These are phyloP conservation scores for Epizoanthus fatuus DNA, from an alignment of 92 coral and sea anemone genomes.

Conservation along the genomic window DNA sequence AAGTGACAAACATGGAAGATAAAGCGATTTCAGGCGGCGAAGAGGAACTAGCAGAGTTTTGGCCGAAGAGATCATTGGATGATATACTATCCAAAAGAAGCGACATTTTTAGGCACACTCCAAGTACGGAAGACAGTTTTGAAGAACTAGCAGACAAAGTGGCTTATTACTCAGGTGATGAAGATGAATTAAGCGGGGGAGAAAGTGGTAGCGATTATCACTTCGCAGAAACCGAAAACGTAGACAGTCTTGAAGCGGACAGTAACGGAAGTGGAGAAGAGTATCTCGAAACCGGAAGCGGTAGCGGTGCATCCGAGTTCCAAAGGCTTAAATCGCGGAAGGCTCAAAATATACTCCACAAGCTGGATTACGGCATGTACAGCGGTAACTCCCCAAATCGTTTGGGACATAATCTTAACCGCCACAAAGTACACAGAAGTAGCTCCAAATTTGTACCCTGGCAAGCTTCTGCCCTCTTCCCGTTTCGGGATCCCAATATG, in stretches of 20 bases:
- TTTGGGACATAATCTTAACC: not conserved
- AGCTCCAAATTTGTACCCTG: not conserved
- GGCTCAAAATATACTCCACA: slow-evolving; percentile 8
- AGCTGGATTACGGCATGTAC: slow-evolving; percentile 2
- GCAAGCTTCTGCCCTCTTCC: slow-evolving; percentile 7
- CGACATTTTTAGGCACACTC: not conserved
- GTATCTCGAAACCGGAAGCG: not conserved
- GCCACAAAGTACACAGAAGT: not conserved
- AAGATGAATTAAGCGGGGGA: not conserved
- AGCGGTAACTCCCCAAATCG: not conserved
- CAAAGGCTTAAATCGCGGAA: not conserved
- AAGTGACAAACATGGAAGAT: slow-evolving; percentile 8
- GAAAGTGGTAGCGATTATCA: not conserved
- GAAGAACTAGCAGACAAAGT: not conserved
- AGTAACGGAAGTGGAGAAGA: slow-evolving; percentile 13
- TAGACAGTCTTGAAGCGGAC: not conserved
- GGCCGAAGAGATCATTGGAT: slow-evolving; percentile 24
- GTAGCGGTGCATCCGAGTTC: not conserved
- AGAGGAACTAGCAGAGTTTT: slow-evolving; percentile 45
- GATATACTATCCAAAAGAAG: slow-evolving; percentile 27
- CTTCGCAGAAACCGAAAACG: not conserved
- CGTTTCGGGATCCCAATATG: not conserved
- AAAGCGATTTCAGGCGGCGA: slow-evolving; percentile 43
- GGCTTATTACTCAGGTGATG: not conserved
- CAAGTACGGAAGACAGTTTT: not conserved